These are phyloP conservation scores for Rachycentron canadum DNA, from an alignment of 2,797 vertebrate genomes.

Conservation along the genomic window DNA sequence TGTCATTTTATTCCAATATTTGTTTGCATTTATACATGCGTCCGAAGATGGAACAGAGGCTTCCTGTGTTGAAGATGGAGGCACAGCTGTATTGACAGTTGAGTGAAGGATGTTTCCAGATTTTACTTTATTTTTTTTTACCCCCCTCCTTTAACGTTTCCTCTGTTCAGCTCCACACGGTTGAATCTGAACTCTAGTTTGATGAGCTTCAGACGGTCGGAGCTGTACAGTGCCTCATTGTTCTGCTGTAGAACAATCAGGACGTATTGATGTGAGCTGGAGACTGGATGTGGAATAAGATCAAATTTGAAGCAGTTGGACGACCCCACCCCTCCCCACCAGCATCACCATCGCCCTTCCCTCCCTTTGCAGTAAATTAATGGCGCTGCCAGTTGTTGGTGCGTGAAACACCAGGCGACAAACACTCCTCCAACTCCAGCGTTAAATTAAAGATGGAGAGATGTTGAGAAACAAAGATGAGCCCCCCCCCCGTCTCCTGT, in stretches of 20 bases:
- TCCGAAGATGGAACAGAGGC: slow-evolving; percentile 3
- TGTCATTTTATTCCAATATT: neutral
- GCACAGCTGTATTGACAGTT: slow-evolving; percentile 5
- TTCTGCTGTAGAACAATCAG: slow-evolving; percentile 7
- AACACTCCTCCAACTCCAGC: slow-evolving; percentile 34
- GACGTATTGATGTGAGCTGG: neutral
- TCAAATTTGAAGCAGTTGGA: slow-evolving; percentile 19
- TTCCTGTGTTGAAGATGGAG: slow-evolving; percentile 20
- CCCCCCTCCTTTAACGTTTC: neutral
- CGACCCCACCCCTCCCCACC: neutral
- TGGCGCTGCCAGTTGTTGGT: slow-evolving; percentile 45
- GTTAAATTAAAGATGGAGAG: slow-evolving; percentile 64
- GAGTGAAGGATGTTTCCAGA: neutral
- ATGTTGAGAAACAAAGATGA: slow-evolving; percentile 50
- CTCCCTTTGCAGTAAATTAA: slow-evolving; percentile 37
- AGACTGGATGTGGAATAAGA: slow-evolving; percentile 21
- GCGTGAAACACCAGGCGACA: slow-evolving; percentile 33
- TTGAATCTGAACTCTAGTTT: neutral
- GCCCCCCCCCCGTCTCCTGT: slow-evolving; percentile 18
- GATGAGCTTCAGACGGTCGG: slow-evolving; percentile 1
- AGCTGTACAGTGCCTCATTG: slow-evolving; percentile 3
- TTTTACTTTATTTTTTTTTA: neutral
- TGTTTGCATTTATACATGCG: neutral
- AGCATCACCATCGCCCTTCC: neutral
- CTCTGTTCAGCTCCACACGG: neutral